Percentiles rank a stretch among this genome's conserved stretches.
phyloP scores from a whole-genome alignment of 2,797 vertebrate species.

The Decapterus maruadsi region DNA sequence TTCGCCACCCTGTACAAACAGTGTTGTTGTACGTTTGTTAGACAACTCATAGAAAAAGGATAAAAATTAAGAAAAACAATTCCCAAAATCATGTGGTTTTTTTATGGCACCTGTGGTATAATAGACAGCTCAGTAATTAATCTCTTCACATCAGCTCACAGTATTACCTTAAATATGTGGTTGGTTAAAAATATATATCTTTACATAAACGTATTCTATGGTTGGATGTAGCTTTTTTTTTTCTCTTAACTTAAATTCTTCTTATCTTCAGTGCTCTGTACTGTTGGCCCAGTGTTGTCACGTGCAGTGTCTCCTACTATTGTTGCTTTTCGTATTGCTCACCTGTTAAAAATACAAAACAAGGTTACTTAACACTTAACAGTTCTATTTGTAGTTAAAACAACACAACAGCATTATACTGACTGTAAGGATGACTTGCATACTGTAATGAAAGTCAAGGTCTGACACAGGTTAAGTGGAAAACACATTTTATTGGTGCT shows the following conservation, averaged over 20 bases:
- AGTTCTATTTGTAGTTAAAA: neutral
- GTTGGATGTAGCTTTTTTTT: constrained; percentile 81
- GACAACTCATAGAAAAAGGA: constrained; percentile 67
- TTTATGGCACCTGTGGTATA: constrained; percentile 98
- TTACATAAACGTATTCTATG: constrained; percentile 90
- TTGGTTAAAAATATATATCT: constrained; percentile 96
- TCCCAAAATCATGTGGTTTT: constrained; percentile 85
- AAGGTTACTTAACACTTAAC: neutral
- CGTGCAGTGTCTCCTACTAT: constrained; percentile 75
- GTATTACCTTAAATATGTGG: constrained; percentile 95
- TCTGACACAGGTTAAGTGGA: neutral
- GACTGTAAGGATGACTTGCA: neutral
- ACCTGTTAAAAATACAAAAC: constrained; percentile 48
- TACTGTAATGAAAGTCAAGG: neutral
- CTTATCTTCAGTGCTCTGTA: constrained; percentile 59
- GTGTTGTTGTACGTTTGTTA: constrained; percentile 49
- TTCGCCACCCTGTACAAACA: constrained; percentile 59
- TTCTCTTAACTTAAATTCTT: constrained; percentile 72
- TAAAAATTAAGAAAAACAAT: constrained; percentile 84
- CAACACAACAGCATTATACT: neutral
- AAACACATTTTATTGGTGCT: neutral
- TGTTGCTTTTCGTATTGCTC: constrained; percentile 75
- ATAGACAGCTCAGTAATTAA: constrained; percentile 94
- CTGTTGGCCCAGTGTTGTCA: constrained; percentile 53
- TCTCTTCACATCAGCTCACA: constrained; percentile 97